Evolutionary conservation across 1,140 invertebrate species (phyloP), one percentile per base, ranked within the genome.

Genomic region (Eupristina koningsbergeri): DNA sequence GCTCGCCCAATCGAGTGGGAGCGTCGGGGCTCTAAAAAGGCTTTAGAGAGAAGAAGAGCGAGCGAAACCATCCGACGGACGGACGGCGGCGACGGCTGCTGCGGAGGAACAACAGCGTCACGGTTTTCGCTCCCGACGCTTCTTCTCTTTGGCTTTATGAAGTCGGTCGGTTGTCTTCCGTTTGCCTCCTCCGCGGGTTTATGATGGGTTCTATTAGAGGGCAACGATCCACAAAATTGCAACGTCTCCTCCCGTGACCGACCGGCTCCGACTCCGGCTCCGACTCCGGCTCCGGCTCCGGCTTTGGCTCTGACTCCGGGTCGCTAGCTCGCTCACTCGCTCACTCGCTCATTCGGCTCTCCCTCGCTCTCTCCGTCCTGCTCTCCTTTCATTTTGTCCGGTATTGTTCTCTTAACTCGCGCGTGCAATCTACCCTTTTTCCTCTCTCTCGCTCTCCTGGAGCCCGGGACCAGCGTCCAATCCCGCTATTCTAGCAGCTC

Each of bases 141-240:
- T 29, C 50, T 71, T 71, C 74, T 77, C 74, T 76, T 83, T 84
- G 74, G 71, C 78, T 80, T 78, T 80, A 83, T 75, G 41, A 84
- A 84, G 79, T 73, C 84, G 86, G 79, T 73, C 84, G 86, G 74
- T 76, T 53, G 45, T 81, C 80, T 74, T 81, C 79, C 67, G 86
- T 85, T 85, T 83, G 78, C 85, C 77, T 82, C 73, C 45, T 39
- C 58, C 74, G 74, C 79, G 78, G 81, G 86, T 89, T 88, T 87
- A 89, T 86, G 87, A 88, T 88, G 85, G 86, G 86, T 89, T 88
- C 89, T 87, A 88, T 89, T 87, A 88, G 86, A 88, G 87, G 86
- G 88, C 88, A 90, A 90, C 86, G 88, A 87, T 89, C 89, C 89
- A 90, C 88, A 88, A 91, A 91, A 91, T 91, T 90, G 86, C 88